Base-by-base conservation (phyloP, 35 echinoderm and acorn worm genomes). In the Apostichopus japonicus region DNA sequence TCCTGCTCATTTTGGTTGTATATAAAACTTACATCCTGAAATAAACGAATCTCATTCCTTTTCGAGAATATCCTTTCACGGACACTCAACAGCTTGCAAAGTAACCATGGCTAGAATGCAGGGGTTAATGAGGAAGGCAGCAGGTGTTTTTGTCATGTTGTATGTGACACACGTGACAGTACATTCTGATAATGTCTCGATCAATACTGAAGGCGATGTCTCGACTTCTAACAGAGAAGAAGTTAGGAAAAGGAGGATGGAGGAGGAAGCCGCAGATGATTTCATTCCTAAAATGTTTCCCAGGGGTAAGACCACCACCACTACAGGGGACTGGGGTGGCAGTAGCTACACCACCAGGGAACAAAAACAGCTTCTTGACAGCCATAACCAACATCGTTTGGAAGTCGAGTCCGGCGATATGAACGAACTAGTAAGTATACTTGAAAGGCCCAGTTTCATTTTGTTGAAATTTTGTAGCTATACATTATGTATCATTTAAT, bases 361-460 rank as follows among this genome's bases (percentile, higher is more conserved):
- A 22, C 53, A 84, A 13, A 84, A 84, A 24, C 5, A 6, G 10
- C 54, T 84, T 22, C 54, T 84, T 23, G 53, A 15, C 6, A 54
- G 54, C 7, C 81, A 84, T 84, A 84, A 84, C 81, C 54, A 55
- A 7, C 56, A 57, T 23, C 54, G 81, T 57, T 19, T n/a, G 6
- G 15, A 23, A 58, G 81, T 84, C 56, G 16, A 1, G 6, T 84
- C 81, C 19, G 57, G 81, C 57, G 0, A 84, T 58, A 84, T 84
- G 81, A 84, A 84, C 81, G 81, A 84, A 24, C 17, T 84, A 22
- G 81, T 84, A 84, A 84, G 81, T 84, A 55, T 4, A 44, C 33
- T 4, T 44, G 2, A 4, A 44, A 44, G 2, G 33, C 2, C 33
- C 33, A 44, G 33, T 44, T 44, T 44, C 33, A 44, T 4, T 44